Evolutionary conservation across 2,888 invertebrate genomes (phyloP).

Genomic region (Drosophila emarginata): DNA sequence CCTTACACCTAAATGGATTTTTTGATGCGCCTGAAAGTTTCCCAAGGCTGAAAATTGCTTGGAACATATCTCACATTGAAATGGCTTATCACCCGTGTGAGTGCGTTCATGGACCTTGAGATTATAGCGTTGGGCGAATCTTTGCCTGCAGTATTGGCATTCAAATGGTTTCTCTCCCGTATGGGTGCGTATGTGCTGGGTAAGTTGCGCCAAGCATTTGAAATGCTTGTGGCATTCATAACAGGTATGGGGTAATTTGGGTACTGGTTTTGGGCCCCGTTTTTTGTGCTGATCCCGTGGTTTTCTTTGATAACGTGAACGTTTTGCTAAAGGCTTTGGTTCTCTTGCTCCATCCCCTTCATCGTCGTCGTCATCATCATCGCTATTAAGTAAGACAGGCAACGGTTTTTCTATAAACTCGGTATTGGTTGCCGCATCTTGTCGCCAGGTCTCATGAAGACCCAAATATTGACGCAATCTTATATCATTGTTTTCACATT

Average conservation of each 20-base stretch:
- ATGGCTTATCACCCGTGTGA: slow-evolving; percentile 85
- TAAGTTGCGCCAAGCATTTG: slow-evolving; percentile 85
- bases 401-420: slow-evolving; percentile 77
- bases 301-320: slow-evolving; percentile 84
- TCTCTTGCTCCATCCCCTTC: slow-evolving; percentile 24
- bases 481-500: slow-evolving; percentile 85
- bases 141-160: slow-evolving; percentile 84
- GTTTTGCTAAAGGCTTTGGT: slow-evolving; percentile 72
- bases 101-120: slow-evolving; percentile 85
- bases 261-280: slow-evolving; percentile 85
- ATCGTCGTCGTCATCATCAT: slow-evolving; percentile 62
- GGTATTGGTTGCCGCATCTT: slow-evolving; percentile 85
- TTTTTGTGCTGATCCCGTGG: slow-evolving; percentile 85
- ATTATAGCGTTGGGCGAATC: slow-evolving; percentile 86
- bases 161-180: slow-evolving; percentile 85
- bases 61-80: slow-evolving; percentile 86
- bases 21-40: slow-evolving; percentile 86
- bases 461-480: slow-evolving; percentile 85
- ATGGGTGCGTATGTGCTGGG: slow-evolving; percentile 86
- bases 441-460: slow-evolving; percentile 79
- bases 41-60: slow-evolving; percentile 86
- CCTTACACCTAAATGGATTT: slow-evolving; percentile 85
- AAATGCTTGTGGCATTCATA: slow-evolving; percentile 85
- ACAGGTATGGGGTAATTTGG: slow-evolving; percentile 84
- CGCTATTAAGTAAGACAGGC: slow-evolving; percentile 39